Base-by-base conservation (phyloP, 2,888 invertebrate genomes). In the Acanthococcus lagerstroemiae region DNA sequence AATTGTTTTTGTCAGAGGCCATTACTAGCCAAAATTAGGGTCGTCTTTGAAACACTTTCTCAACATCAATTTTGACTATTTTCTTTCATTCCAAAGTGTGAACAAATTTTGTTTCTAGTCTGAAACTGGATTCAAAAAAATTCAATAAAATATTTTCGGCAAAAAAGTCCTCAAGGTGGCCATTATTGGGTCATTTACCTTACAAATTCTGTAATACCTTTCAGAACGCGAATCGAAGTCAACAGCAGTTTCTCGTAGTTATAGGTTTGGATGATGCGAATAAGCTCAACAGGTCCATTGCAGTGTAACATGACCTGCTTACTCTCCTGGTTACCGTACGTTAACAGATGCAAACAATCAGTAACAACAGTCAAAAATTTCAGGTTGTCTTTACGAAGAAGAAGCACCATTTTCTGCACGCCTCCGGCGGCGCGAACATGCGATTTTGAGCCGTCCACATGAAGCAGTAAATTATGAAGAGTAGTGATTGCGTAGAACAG, bases 341-440 rank as follows among this genome's bases (percentile, higher is more conserved):
- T 95, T 76, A 99, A 80, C 75, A 97, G 95, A 79, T 97, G 96
- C 67, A 99, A 83, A 75, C 97, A 99, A 78, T 99, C 99, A 0
- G 97, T 96, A n/a, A 97, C 95, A 75, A 97, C 95, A 48, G 97
- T 96, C 74, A 99, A 80, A 77, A 99, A 96, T 79, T 97, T 97
- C 52, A 95, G 94, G 76, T 97, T 96, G 78, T 96, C 95, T 69
- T 95, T 83, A 74, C 95, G 93, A 45, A 97, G 81, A 15, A 95
- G 78, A 3, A 91, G 90, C n/a, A 95, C 93, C 94, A 95, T 94
- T 77, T 95, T 96, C 77, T 97, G 96, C 15, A 99, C 80, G 24
- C 97, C 97, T 37, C 96, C 96, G 66, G 95, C 95, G 26, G 95
- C 81, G 67, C 97, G 87, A 0, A 97, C 95, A 0, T 95, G 95